Percentiles rank a stretch among this genome's conserved stretches.
Conservation (phyloP, 2,888 invertebrate genomes). For the Andrena flavipes region DNA sequence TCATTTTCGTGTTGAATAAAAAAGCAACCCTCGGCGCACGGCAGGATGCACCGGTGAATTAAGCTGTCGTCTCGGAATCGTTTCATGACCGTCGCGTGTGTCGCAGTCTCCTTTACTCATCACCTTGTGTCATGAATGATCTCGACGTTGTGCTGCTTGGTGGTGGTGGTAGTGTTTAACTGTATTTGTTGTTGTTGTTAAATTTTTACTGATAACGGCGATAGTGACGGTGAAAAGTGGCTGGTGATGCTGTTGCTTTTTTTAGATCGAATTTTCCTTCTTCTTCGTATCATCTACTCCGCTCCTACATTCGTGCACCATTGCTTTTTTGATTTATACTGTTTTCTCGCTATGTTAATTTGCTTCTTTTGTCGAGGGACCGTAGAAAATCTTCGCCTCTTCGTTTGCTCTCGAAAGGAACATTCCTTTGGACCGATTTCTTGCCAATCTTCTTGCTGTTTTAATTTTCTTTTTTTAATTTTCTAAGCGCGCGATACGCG, state of each 20-base stretch:
- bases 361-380: slow-evolving; percentile 72
- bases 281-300: slow-evolving; percentile 57
- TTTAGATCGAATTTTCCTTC: slow-evolving; percentile 32
- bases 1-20: slow-evolving; percentile 31
- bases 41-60: slow-evolving; percentile 80
- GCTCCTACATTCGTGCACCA: slow-evolving; percentile 68
- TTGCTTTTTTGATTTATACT: slow-evolving; percentile 52
- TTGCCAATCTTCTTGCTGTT: background rate
- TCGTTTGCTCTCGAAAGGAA: slow-evolving; percentile 31
- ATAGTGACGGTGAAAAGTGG: slow-evolving; percentile 64
- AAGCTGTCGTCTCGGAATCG: slow-evolving; percentile 79
- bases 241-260: slow-evolving; percentile 60
- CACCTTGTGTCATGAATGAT: slow-evolving; percentile 78
- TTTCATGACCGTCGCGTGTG: slow-evolving; percentile 64
- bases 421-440: background rate
- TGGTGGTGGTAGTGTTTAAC: slow-evolving; percentile 71
- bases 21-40: slow-evolving; percentile 81
- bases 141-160: slow-evolving; percentile 75
- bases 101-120: background rate
- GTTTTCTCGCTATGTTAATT: slow-evolving; percentile 37
- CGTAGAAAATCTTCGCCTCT: slow-evolving; percentile 62
- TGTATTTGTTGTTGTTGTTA: slow-evolving; percentile 71
- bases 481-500: slow-evolving; percentile 6
- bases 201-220: slow-evolving; percentile 64
- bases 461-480: background rate